Evolutionary conservation across 2,888 invertebrate species (phyloP).

Genomic region (Teinopalpus imperialis): DNA sequence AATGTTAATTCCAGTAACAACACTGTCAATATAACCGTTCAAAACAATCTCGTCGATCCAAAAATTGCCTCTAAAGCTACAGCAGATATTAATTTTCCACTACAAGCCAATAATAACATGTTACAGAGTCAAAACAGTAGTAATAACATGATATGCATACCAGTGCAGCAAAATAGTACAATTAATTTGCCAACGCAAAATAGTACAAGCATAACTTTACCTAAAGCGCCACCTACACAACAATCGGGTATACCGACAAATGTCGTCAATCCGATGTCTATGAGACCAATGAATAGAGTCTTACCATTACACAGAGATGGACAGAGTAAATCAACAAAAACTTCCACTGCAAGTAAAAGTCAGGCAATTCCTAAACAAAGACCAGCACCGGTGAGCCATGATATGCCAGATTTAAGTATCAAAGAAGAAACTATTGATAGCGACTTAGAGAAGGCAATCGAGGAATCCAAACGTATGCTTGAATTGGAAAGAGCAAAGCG

Average conservation of each 20-base stretch:
- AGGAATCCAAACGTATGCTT: constrained; percentile 76
- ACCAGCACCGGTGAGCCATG: constrained; percentile 62
- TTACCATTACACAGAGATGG: constrained; percentile 88
- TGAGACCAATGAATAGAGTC: constrained; percentile 89
- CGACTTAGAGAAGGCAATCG: constrained; percentile 75
- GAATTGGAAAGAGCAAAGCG: constrained; percentile 69
- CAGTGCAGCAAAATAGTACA: constrained; percentile 63
- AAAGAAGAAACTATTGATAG: constrained; percentile 79
- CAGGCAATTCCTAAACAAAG: constrained; percentile 55
- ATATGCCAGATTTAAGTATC: constrained; percentile 76
- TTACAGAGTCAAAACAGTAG: constrained; percentile 60
- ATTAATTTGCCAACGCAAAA: constrained; percentile 76
- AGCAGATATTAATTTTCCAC: constrained; percentile 66
- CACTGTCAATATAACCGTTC: constrained; percentile 74
- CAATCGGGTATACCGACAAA: constrained; percentile 85
- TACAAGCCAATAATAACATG: constrained; percentile 59
- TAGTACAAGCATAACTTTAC: constrained; percentile 82
- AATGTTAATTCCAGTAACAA: constrained; percentile 77
- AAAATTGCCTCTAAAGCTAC: constrained; percentile 72
- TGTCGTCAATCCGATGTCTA: constrained; percentile 86
- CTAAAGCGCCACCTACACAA: constrained; percentile 83
- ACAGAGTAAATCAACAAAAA: constrained; percentile 73
- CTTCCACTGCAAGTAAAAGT: constrained; percentile 45
- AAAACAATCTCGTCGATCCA: constrained; percentile 75
- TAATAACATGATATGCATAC: constrained; percentile 70